Conservation (phyloP, 2,797 vertebrate species). For the Cryptoprocta ferox region DNA sequence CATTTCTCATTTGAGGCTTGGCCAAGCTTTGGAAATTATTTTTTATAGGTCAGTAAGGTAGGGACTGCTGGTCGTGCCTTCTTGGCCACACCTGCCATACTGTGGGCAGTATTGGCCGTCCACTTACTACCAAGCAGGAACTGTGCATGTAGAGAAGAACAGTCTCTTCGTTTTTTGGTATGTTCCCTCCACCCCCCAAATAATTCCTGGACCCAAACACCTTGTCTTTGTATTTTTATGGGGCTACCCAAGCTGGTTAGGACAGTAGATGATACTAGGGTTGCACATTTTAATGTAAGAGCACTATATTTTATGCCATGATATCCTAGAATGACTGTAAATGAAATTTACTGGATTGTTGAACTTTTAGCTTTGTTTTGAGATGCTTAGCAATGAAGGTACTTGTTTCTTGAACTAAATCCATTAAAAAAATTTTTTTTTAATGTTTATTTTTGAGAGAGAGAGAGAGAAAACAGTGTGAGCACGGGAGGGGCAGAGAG, state of each 20-base stretch:
- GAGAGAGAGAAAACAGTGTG: no score
- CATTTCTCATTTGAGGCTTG: not conserved
- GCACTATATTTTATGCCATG: not conserved
- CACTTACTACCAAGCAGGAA: not conserved
- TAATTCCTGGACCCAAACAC: not conserved
- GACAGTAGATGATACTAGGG: not conserved
- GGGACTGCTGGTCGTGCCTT: not conserved
- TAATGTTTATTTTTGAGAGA: no score
- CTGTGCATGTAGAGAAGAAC: not conserved
- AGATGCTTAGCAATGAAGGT: not conserved
- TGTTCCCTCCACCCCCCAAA: accelerated
- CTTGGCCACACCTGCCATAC: not conserved
- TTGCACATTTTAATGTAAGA: not conserved
- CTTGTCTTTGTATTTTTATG: not conserved
- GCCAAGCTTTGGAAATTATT: not conserved
- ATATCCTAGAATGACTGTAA: not conserved
- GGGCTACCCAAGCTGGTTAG: not conserved
- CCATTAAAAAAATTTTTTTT: no score
- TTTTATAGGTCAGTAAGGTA: not conserved
- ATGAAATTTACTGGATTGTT: not conserved
- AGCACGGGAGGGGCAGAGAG: no score
- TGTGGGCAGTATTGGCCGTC: not conserved
- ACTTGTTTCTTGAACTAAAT: not conserved
- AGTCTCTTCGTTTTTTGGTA: not conserved
- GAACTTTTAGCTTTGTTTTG: not conserved